Evolutionary conservation across 2,113 vertebrate species (phyloP).

Genomic region (Vombatus ursinus): DNA sequence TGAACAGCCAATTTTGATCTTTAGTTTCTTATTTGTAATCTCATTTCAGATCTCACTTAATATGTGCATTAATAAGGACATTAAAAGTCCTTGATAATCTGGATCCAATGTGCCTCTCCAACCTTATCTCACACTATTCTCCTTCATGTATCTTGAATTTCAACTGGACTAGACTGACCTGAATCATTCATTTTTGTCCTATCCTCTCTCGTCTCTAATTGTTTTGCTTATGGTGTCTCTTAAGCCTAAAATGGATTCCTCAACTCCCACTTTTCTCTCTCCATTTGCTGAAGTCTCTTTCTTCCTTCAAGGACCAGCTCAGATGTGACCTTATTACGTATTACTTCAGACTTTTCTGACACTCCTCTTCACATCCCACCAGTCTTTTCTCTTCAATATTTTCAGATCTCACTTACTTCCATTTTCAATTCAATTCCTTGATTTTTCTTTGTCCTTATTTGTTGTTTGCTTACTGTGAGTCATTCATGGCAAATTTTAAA

Average conservation of each 20-base stretch:
- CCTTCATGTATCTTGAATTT: background rate
- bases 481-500: background rate
- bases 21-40: slow-evolving; percentile 5
- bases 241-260: background rate
- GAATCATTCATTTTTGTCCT: background rate
- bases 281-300: background rate
- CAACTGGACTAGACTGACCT: background rate
- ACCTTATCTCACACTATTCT: background rate
- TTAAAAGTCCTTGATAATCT: background rate
- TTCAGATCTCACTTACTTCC: too few species aligned
- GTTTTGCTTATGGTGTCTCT: background rate
- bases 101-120: background rate
- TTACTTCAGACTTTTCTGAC: too few species aligned
- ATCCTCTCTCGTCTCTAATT: background rate
- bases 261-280: background rate
- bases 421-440: background rate
- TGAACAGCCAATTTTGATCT: background rate
- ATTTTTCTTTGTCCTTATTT: background rate
- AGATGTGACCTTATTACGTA: too few species aligned
- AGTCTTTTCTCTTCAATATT: too few species aligned
- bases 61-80: too few species aligned
- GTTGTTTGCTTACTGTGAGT: background rate
- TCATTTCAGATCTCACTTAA: slow-evolving; percentile 10
- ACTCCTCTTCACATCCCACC: too few species aligned
- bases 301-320: too few species aligned